Percentiles rank a stretch among this genome's conserved stretches.
These are phyloP conservation scores for Enteromius trimaculatus DNA, from an alignment of 2,797 vertebrate genomes.

Conservation along the genomic window DNA sequence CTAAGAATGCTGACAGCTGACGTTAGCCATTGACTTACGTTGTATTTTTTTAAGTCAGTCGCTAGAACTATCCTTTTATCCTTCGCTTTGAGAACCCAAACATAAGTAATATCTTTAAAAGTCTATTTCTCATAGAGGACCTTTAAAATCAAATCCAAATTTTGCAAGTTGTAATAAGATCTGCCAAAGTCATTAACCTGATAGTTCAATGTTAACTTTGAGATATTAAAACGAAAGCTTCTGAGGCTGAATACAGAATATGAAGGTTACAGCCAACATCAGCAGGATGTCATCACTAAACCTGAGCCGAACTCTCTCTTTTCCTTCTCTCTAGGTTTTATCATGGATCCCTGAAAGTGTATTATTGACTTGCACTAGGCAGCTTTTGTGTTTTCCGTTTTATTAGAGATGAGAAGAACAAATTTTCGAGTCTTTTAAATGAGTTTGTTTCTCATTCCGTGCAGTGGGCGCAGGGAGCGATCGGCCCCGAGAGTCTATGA, in stretches of 20 bases:
- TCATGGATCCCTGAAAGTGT: slow-evolving; percentile 24
- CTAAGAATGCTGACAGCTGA: background rate
- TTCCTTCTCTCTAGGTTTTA: background rate
- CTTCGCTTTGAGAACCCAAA: background rate
- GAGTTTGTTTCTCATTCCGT: slow-evolving; percentile 37
- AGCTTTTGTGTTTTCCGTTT: slow-evolving; percentile 33
- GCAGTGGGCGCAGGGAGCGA: slow-evolving; percentile 5
- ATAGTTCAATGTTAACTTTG: background rate
- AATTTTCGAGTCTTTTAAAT: slow-evolving; percentile 17
- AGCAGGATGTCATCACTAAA: slow-evolving; percentile 21
- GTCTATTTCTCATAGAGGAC: background rate
- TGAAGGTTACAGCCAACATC: background rate
- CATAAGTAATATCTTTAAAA: background rate
- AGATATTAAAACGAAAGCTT: background rate
- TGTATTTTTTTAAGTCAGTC: background rate
- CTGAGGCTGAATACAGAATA: background rate
- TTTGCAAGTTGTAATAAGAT: background rate
- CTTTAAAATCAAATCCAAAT: background rate
- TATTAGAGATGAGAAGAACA: slow-evolving; percentile 27
- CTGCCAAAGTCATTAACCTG: background rate
- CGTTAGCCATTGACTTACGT: background rate
- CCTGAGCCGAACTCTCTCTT: background rate
- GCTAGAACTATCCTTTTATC: background rate
- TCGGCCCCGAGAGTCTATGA: slow-evolving; percentile 26
- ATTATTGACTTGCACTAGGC: slow-evolving; percentile 17